phyloP scores from a whole-genome alignment of 30 jellyfish, hydroid and myxozoan genomes.

The Turritopsis rubra region DNA sequence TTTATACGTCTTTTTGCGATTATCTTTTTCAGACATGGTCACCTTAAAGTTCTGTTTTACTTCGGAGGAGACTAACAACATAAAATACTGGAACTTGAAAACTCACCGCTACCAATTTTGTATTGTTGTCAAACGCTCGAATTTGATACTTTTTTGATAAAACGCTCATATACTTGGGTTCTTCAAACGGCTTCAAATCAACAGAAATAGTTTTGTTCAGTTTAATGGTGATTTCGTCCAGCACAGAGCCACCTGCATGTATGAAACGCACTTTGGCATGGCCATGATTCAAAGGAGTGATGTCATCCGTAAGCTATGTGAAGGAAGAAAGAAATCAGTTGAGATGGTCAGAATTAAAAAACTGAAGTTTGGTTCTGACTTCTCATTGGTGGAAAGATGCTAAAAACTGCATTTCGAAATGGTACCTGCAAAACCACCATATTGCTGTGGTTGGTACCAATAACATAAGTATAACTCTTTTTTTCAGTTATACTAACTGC shows the following conservation, averaged over 20 bases:
- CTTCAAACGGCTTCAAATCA: conserved; percentile 58
- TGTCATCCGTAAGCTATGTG: conserved; percentile 70
- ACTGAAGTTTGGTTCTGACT: too few relatives aligned
- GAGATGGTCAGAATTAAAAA: background rate
- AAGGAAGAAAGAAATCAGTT: background rate
- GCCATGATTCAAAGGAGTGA: conserved; percentile 64
- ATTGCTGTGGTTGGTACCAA: conserved; percentile 90
- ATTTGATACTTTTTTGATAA: conserved; percentile 58
- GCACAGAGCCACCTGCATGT: conserved; percentile 93
- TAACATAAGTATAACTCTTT: conserved; percentile 60
- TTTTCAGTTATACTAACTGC: conserved; percentile 49
- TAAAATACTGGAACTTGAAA: background rate
- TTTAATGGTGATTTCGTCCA: conserved; percentile 56
- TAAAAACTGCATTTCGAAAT: too few relatives aligned
- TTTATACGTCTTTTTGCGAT: too few relatives aligned
- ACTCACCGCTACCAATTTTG: conserved; percentile 69
- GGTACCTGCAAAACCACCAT: conserved; percentile 72
- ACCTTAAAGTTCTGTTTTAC: too few relatives aligned
- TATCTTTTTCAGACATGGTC: too few relatives aligned
- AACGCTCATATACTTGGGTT: conserved; percentile 45
- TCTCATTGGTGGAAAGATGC: too few relatives aligned
- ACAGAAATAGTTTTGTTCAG: conserved; percentile 50
- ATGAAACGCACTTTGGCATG: conserved; percentile 90
- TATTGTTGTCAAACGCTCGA: conserved; percentile 61
- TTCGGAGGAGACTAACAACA: too few relatives aligned